These are phyloP conservation scores for Plectropomus leopardus DNA, from an alignment of 2,113 vertebrate genomes.

Conservation along the genomic window DNA sequence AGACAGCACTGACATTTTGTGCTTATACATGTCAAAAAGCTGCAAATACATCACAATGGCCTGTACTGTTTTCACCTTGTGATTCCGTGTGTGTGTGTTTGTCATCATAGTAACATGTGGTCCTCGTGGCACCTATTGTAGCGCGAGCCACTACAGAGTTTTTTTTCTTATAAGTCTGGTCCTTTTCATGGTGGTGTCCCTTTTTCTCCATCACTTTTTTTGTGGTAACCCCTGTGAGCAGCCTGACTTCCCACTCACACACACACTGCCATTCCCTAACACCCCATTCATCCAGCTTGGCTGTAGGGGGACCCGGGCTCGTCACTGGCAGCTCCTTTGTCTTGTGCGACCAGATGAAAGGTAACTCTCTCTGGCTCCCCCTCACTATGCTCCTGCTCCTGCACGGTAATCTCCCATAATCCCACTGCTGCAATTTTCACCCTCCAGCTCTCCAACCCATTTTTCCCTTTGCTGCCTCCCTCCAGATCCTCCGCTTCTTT, in stretches of 20 bases:
- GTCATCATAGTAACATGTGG: too few relatives aligned
- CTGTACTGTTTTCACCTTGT: too few relatives aligned
- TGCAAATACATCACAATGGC: too few relatives aligned
- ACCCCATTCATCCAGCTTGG: conserved; percentile 54
- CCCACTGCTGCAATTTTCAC: conserved; percentile 74
- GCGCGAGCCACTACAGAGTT: too few relatives aligned
- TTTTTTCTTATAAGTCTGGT: background rate
- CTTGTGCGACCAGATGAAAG: conserved; percentile 74
- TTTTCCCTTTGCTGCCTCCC: conserved; percentile 16
- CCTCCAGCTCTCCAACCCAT: conserved; percentile 47
- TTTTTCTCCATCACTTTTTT: background rate
- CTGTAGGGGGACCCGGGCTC: conserved; percentile 41
- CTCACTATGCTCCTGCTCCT: conserved; percentile 72
- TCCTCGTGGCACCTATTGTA: too few relatives aligned
- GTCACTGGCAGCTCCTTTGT: conserved; percentile 77
- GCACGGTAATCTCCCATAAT: conserved; percentile 80
- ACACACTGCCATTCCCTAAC: conserved; percentile 37
- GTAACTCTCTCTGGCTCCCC: conserved; percentile 56
- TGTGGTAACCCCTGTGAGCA: background rate
- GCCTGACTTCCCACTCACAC: background rate
- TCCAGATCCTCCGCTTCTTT: conserved; percentile 32
- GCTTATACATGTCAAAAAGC: conserved; percentile 11
- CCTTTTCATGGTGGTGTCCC: background rate
- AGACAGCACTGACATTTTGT: conserved; percentile 34
- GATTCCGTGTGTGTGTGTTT: too few relatives aligned